Percentiles rank a stretch among this genome's conserved stretches.
These are phyloP conservation scores for Onthophagus sagittarius DNA, from an alignment of 2,888 invertebrate species.

Conservation along the genomic window DNA sequence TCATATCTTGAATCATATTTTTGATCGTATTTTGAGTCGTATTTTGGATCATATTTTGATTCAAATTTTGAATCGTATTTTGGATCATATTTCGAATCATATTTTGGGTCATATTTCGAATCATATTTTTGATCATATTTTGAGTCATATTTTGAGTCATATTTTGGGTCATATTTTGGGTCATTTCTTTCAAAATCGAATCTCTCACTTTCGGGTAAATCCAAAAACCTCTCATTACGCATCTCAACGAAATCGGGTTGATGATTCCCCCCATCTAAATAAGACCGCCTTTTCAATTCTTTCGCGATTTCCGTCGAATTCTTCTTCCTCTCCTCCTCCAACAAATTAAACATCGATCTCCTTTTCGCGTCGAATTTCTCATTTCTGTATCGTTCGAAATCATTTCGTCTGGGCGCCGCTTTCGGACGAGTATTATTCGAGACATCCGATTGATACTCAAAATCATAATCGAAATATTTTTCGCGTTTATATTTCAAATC, in stretches of 20 bases:
- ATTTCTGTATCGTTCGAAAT: slow-evolving; percentile 34
- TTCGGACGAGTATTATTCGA: slow-evolving; percentile 34
- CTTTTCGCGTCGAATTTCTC: slow-evolving; percentile 46
- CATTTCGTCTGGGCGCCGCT: slow-evolving; percentile 39
- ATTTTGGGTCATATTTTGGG: slow-evolving; percentile 14
- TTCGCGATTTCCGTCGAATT: slow-evolving; percentile 51
- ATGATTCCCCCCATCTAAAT: slow-evolving; percentile 43
- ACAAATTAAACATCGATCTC: slow-evolving; percentile 47
- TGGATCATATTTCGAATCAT: slow-evolving; percentile 35
- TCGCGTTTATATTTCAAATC: slow-evolving; percentile 8
- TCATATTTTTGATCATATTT: not conserved
- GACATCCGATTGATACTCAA: slow-evolving; percentile 26
- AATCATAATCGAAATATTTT: slow-evolving; percentile 32
- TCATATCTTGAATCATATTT: slow-evolving; percentile 18
- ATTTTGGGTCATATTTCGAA: slow-evolving; percentile 17
- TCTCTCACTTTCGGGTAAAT: slow-evolving; percentile 52
- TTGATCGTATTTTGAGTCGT: not conserved
- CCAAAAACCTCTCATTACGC: slow-evolving; percentile 45
- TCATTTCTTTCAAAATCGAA: slow-evolving; percentile 35
- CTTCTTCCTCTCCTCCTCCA: slow-evolving; percentile 49
- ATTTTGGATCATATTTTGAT: not conserved
- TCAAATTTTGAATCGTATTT: not conserved
- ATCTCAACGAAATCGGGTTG: not conserved
- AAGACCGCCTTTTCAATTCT: slow-evolving; percentile 49
- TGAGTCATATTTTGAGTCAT: not conserved